Base-by-base conservation (phyloP, 2,113 vertebrate species). In the Theropithecus gelada region DNA sequence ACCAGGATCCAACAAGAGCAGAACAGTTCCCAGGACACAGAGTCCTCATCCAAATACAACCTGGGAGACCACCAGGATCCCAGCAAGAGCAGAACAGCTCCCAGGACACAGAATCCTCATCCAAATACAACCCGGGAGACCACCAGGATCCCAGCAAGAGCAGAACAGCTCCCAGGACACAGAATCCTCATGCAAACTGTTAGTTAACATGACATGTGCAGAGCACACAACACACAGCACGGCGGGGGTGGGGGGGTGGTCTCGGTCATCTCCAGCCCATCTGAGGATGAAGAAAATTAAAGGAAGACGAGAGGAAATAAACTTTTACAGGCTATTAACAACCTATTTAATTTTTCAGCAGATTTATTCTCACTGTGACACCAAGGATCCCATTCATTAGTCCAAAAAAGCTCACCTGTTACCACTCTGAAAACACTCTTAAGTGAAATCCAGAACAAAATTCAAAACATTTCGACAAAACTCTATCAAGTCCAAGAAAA, bases 261-360 rank as follows among this genome's bases (percentile, higher is more conserved):
- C 20, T 16, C 1, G 0, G 6, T 0, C 16, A 14, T 13, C 75
- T 55, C 50, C 70, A 48, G 68, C 22, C 17, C 16, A 78, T 8
- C 0, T 76, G 23, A 13, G 23, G 11, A 22, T 5, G 3, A 11
- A 70, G 23, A 57, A 12, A n/a, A 8, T 23, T 17, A 35, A 35
- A 57, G 30, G 35, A 75, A 68, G 27, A 0, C 68, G 38, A 35
- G 43, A 59, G 88, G 38, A 94, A 85, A 16, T 17, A 14, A 78
- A 32, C 61, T 40, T 72, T 25, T 64, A 7, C 27, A 52, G 80
- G 43, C 20, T 68, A 48, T 68, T 45, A 64, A 68, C 32, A 35
- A 61, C 13, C 22, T 59, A 48, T 80, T 27, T 84, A 32, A 59
- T 52, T 61, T 48, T 81, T 68, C 30, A 57, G 32, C 14, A 48